Evolutionary conservation across 2,888 invertebrate species (phyloP).

Genomic region (Dioctria linearis): DNA sequence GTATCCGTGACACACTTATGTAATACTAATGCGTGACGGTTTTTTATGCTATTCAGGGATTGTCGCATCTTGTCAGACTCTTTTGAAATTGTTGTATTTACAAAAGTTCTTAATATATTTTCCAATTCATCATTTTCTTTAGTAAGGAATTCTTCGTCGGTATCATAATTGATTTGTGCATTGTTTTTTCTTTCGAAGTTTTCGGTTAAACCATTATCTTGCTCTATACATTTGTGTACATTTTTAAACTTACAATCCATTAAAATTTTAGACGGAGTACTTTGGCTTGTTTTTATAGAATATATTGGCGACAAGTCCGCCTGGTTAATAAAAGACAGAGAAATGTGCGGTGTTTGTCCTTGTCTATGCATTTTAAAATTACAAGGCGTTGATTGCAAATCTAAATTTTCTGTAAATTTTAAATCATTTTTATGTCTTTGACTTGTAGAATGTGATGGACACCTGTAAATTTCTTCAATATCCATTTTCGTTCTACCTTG

Average conservation of each 20-base stretch:
- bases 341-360: no score
- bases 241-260: no score
- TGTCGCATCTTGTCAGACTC: constrained; percentile 69
- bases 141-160: not conserved
- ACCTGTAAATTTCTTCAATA: no score
- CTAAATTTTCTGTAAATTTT: not conserved
- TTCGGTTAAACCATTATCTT: constrained; percentile 6
- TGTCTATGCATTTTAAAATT: no score
- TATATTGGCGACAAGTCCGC: no score
- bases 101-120: constrained; percentile 67
- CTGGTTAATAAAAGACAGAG: no score
- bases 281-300: no score
- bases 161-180: not conserved
- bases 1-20: not conserved
- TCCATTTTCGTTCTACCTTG: no score
- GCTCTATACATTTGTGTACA: no score
- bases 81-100: constrained; percentile 65
- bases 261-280: no score
- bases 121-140: constrained; percentile 68
- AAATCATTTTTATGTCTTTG: not conserved
- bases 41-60: constrained; percentile 69
- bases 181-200: not conserved
- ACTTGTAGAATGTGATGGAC: not conserved
- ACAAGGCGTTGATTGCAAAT: not conserved
- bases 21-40: constrained; percentile 62